Evolutionary conservation across 2,888 invertebrate species (phyloP).

Genomic region (Acanthosepion esculentum): DNA sequence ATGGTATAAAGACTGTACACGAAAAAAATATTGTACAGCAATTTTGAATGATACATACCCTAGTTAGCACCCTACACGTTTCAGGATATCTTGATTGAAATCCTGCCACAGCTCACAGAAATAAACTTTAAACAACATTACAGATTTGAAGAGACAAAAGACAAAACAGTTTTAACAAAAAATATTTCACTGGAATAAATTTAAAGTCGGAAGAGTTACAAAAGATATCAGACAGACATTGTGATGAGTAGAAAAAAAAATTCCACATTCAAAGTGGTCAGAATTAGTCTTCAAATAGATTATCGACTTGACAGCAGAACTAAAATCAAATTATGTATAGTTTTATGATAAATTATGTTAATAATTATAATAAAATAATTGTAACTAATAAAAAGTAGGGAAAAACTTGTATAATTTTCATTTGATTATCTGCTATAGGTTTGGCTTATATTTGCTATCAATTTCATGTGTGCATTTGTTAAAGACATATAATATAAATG

Average conservation of each 20-base stretch:
- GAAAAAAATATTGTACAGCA: neutral
- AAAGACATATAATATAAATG: no score
- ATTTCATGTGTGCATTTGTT: no score
- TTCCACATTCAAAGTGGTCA: neutral
- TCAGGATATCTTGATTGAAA: neutral
- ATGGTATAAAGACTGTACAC: neutral
- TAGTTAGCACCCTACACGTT: neutral
- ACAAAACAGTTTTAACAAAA: neutral
- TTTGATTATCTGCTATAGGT: no score
- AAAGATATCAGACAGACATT: neutral
- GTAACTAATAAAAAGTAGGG: no score
- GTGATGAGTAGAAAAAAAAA: neutral
- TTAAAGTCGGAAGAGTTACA: neutral
- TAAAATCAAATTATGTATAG: no score
- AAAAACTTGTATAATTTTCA: no score
- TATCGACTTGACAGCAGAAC: neutral
- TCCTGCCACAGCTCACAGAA: constrained; percentile 16
- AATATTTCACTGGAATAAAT: neutral
- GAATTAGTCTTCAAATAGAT: neutral
- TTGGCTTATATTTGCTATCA: no score
- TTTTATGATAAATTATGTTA: no score
- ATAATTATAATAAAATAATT: no score
- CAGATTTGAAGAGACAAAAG: neutral
- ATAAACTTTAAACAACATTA: constrained; percentile 21
- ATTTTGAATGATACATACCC: neutral